Percentiles rank a stretch among this genome's conserved stretches.
Conservation (phyloP, 2,888 invertebrate species). For the Erebia palarica region DNA sequence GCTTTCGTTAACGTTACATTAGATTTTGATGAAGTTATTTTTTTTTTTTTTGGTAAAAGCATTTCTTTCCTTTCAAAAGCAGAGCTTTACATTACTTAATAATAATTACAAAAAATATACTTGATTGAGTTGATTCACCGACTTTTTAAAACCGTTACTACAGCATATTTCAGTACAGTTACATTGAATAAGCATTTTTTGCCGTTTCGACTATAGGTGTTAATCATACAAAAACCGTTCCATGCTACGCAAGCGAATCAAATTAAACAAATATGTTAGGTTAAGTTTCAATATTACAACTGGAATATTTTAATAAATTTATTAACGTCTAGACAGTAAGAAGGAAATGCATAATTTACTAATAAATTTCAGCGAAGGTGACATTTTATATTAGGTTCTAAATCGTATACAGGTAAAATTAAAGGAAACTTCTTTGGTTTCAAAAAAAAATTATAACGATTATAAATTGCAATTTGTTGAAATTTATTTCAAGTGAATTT, state of each 20-base stretch:
- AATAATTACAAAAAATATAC: neutral
- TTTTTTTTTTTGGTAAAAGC: too few species aligned
- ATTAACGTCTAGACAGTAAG: constrained; percentile 8
- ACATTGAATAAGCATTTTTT: constrained; percentile 23
- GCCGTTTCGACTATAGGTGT: constrained; percentile 20
- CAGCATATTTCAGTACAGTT: constrained; percentile 26
- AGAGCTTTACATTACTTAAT: neutral
- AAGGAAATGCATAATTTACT: neutral
- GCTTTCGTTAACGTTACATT: neutral
- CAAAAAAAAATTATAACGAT: too few species aligned
- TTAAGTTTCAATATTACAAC: neutral
- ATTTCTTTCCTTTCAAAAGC: neutral
- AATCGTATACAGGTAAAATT: neutral
- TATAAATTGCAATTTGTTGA: neutral
- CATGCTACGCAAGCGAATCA: too few species aligned
- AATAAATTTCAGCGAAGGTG: neutral
- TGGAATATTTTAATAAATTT: neutral
- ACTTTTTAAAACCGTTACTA: constrained; percentile 19
- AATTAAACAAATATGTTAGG: neutral
- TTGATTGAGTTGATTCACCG: constrained; percentile 8
- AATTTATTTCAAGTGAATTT: too few species aligned
- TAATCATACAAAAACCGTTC: neutral
- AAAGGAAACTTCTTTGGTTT: too few species aligned
- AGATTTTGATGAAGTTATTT: too few species aligned
- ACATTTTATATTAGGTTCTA: neutral